A percentile compares a stretch with the other conserved stretches of the same genome.
phyloP scores from a whole-genome alignment of 1,140 invertebrate species.

The Calephelis virginiensis region DNA sequence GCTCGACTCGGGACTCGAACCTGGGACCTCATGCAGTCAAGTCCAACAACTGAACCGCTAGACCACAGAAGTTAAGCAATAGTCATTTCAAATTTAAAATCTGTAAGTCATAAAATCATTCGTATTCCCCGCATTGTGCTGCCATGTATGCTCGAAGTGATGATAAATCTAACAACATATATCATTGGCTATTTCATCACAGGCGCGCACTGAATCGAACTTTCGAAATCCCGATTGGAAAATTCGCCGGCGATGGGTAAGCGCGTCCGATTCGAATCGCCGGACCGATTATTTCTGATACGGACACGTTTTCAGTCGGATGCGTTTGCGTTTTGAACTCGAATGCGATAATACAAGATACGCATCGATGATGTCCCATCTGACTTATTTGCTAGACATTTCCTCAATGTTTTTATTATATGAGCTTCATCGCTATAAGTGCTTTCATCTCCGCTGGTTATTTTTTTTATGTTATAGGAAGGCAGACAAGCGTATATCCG shows the following conservation, averaged over 20 bases:
- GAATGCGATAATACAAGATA: slow-evolving; percentile 3
- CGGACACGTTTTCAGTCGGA: slow-evolving; percentile 26
- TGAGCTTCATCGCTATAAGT: background rate
- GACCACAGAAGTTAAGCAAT: too few species aligned
- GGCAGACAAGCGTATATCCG: too few species aligned
- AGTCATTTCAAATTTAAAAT: too few species aligned
- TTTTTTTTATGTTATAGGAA: too few species aligned
- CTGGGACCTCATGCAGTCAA: too few species aligned
- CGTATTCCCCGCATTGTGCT: too few species aligned
- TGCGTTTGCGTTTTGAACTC: slow-evolving; percentile 23
- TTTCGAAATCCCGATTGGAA: slow-evolving; percentile 24
- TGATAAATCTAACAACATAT: background rate
- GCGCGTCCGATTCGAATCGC: slow-evolving; percentile 24
- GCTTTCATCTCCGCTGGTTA: too few species aligned
- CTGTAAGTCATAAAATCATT: too few species aligned
- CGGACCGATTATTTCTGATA: slow-evolving; percentile 25
- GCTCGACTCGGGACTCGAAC: too few species aligned
- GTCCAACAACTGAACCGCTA: too few species aligned
- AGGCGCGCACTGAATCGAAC: slow-evolving; percentile 27
- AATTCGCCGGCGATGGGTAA: slow-evolving; percentile 25
- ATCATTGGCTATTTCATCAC: slow-evolving; percentile 25
- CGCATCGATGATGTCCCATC: background rate
- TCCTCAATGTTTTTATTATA: background rate
- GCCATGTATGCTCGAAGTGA: too few species aligned
- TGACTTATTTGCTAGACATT: background rate